Conservation (phyloP, 2,888 invertebrate genomes). For the Venustoraphidia nigricollis region DNA sequence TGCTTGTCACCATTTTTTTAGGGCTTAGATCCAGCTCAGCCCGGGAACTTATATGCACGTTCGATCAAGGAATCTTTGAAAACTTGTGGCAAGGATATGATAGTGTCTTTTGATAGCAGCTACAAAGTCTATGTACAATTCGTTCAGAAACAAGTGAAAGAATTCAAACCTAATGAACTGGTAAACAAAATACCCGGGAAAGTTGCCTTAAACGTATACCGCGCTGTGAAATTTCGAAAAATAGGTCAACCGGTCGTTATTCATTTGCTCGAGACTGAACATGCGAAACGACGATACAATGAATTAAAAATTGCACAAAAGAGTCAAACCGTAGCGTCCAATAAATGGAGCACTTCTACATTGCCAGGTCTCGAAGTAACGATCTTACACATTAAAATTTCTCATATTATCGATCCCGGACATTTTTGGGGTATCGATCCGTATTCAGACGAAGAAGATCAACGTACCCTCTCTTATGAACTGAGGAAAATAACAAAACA, state of each 20-base stretch:
- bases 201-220: conserved; percentile 53
- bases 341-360: conserved; percentile 19
- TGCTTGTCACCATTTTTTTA: conserved; percentile 23
- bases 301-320: conserved; percentile 12
- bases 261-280: conserved; percentile 26
- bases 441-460: too few relatives aligned
- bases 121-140: conserved; percentile 54
- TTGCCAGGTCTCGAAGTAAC: conserved; percentile 43
- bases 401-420: conserved; percentile 42
- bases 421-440: conserved; percentile 44
- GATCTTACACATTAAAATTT: conserved; percentile 35
- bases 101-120: conserved; percentile 34
- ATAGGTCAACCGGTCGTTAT: conserved; percentile 35
- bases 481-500: too few relatives aligned
- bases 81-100: conserved; percentile 32
- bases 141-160: conserved; percentile 24
- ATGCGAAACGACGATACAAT: conserved; percentile 16
- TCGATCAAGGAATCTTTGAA: conserved; percentile 43
- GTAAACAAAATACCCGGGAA: conserved; percentile 40
- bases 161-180: conserved; percentile 22
- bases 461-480: too few relatives aligned
- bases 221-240: conserved; percentile 52
- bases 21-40: conserved; percentile 44
- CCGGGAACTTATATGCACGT: conserved; percentile 51
- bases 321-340: conserved; percentile 3